Conservation (phyloP, 2,888 invertebrate genomes). For the Melolontha melolontha region DNA sequence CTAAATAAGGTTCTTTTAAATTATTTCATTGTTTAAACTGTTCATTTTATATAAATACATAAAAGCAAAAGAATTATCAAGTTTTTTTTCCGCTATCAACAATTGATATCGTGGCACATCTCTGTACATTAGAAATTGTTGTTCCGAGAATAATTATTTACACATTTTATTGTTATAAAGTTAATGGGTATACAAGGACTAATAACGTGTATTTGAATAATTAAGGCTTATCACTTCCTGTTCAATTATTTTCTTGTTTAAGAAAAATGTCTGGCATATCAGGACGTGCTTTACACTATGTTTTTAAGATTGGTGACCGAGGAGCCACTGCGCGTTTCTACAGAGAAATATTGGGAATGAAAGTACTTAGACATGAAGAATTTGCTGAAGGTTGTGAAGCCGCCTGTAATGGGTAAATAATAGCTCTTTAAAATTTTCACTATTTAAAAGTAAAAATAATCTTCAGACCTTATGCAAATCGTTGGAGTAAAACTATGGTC, state of each 20-base stretch:
- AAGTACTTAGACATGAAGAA: constrained; percentile 96
- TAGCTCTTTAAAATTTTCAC: neutral
- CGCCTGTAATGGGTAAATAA: constrained; percentile 91
- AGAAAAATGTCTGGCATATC: constrained; percentile 48
- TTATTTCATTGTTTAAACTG: no score
- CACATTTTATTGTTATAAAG: no score
- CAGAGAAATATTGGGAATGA: constrained; percentile 92
- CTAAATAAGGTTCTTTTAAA: no score
- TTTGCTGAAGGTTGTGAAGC: constrained; percentile 97
- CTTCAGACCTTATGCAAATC: constrained; percentile 93
- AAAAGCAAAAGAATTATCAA: no score
- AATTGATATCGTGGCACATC: no score
- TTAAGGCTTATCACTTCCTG: no score
- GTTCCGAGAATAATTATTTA: no score
- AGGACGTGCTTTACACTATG: constrained; percentile 93
- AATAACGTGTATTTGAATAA: no score
- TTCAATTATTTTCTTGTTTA: neutral
- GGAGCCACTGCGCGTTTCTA: constrained; percentile 89
- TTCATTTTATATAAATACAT: no score
- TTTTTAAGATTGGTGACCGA: constrained; percentile 95
- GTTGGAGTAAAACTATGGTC: constrained; percentile 99
- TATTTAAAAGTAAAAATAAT: constrained; percentile 22
- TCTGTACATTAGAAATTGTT: no score
- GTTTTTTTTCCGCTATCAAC: no score
- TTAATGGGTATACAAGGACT: no score